Conservation (phyloP, 2,113 vertebrate genomes). For the Nestor notabilis region DNA sequence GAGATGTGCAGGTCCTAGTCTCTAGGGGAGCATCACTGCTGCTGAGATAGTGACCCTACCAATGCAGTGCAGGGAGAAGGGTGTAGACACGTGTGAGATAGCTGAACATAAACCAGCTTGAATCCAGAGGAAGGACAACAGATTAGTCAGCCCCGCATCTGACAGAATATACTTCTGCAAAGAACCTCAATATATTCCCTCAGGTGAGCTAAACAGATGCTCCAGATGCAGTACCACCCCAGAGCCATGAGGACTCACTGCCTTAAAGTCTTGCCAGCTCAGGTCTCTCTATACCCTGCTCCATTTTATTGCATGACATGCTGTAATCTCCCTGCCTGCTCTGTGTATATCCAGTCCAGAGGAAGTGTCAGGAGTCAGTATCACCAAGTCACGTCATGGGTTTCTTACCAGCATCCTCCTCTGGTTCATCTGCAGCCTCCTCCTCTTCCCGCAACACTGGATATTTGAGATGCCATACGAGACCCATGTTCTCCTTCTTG, state of each 20-base stretch:
- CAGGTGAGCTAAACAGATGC: neutral
- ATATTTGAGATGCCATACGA: constrained; percentile 91
- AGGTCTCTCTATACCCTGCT: neutral
- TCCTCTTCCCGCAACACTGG: constrained; percentile 88
- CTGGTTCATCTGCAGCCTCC: constrained; percentile 76
- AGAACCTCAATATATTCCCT: neutral
- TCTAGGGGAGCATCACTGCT: neutral
- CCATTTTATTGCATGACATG: neutral
- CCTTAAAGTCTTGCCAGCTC: neutral
- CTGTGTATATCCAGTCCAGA: neutral
- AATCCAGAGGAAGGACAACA: neutral
- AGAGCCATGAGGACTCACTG: neutral
- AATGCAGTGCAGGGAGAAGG: neutral
- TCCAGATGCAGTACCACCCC: neutral
- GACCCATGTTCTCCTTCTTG: constrained; percentile 91
- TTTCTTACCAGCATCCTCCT: constrained; percentile 86
- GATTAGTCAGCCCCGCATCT: neutral
- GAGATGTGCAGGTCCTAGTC: neutral
- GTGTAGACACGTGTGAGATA: neutral
- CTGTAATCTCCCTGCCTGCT: neutral
- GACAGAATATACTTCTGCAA: neutral
- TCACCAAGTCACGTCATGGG: neutral
- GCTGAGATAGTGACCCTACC: neutral
- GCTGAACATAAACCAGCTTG: neutral
- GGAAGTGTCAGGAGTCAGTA: neutral